Conservation (phyloP, 2,113 vertebrate species). For the Planiliza haematocheilus region DNA sequence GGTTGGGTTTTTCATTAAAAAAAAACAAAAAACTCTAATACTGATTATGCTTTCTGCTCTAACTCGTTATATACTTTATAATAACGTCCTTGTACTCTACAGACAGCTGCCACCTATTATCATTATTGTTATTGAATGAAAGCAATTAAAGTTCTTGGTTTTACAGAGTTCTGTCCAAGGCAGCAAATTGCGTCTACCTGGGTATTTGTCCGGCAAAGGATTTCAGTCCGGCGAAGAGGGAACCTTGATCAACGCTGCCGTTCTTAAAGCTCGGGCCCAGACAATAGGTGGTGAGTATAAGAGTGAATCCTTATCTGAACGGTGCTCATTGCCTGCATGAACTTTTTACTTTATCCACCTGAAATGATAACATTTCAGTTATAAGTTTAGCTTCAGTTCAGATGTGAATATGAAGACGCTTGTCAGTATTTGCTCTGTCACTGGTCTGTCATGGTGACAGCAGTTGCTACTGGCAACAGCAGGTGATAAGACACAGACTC, state of each 20-base stretch:
- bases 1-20: background rate
- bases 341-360: too few relatives aligned
- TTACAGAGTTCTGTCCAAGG: conserved; percentile 92
- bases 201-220: conserved; percentile 95
- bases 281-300: conserved; percentile 87
- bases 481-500: too few relatives aligned
- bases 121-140: background rate
- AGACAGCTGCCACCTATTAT: background rate
- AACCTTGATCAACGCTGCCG: conserved; percentile 90
- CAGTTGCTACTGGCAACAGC: too few relatives aligned
- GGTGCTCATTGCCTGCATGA: too few relatives aligned
- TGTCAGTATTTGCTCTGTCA: background rate
- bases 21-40: conserved; percentile 25
- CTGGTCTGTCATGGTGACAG: too few relatives aligned
- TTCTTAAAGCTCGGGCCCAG: conserved; percentile 90
- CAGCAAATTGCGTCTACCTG: conserved; percentile 95
- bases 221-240: conserved; percentile 95
- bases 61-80: background rate
- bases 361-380: too few relatives aligned
- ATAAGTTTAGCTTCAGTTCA: too few relatives aligned
- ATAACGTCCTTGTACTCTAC: background rate
- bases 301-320: too few relatives aligned
- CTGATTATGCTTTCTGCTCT: background rate
- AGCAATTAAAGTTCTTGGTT: conserved; percentile 4
- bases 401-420: background rate